A percentile compares a stretch with the other conserved stretches of the same genome.
phyloP scores from a whole-genome alignment of 1,140 invertebrate genomes.

The Bombus pascuorum region DNA sequence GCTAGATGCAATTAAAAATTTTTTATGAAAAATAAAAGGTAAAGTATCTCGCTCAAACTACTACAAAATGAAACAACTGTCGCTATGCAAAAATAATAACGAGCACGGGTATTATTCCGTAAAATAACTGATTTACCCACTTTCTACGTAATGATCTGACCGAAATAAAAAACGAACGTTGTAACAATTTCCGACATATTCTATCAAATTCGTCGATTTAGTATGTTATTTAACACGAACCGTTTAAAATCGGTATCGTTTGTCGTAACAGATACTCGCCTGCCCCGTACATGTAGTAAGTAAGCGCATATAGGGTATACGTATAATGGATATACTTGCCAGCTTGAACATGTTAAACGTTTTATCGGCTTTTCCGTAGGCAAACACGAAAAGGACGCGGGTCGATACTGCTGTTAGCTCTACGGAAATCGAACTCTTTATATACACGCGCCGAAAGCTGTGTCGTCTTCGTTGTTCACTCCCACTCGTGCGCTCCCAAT shows the following conservation, averaged over 20 bases:
- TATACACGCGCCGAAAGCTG: constrained; percentile 51
- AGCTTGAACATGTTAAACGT: constrained; percentile 71
- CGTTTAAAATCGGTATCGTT: too few relatives aligned
- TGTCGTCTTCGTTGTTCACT: constrained; percentile 53
- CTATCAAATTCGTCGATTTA: neutral
- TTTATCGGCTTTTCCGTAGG: constrained; percentile 66
- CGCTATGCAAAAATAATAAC: neutral
- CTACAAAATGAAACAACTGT: neutral
- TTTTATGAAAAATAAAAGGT: neutral
- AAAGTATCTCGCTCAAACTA: neutral
- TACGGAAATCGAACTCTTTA: constrained; percentile 61
- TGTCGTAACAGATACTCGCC: neutral
- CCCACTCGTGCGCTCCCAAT: constrained; percentile 15
- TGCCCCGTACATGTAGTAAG: neutral
- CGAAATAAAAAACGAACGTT: too few relatives aligned
- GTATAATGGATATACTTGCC: constrained; percentile 59
- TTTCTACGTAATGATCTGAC: too few relatives aligned
- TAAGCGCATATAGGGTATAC: constrained; percentile 3
- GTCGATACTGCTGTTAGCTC: constrained; percentile 51
- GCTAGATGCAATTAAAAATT: constrained; percentile 13
- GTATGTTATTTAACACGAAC: neutral
- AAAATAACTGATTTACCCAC: too few relatives aligned
- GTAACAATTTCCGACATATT: neutral
- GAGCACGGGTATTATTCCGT: neutral
- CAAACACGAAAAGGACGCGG: constrained; percentile 53